phyloP scores from a whole-genome alignment of 2,113 vertebrate species.

The Laterallus jamaicensis region DNA sequence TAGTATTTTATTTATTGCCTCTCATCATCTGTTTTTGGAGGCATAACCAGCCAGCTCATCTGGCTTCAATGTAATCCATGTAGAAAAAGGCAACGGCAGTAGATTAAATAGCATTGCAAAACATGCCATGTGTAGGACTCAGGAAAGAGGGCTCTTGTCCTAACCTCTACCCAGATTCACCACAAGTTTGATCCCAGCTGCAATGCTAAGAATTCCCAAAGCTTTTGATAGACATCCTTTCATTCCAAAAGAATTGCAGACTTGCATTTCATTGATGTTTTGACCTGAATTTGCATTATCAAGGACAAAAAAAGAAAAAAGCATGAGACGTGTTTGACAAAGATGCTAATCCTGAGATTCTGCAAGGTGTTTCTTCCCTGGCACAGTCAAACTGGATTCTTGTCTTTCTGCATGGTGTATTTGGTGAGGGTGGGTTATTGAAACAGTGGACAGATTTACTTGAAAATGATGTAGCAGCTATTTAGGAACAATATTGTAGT shows the following conservation, averaged over 20 bases:
- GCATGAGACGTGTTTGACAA: neutral
- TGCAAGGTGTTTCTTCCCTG: neutral
- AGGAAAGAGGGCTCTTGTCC: neutral
- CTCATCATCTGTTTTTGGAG: neutral
- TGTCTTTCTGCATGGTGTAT: neutral
- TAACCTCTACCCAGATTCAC: neutral
- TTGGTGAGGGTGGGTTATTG: neutral
- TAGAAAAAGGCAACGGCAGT: neutral
- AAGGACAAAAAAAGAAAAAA: neutral
- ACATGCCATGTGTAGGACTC: no score
- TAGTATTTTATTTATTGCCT: neutral
- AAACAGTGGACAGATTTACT: neutral
- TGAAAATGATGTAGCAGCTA: neutral
- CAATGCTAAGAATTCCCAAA: neutral
- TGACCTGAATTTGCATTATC: neutral
- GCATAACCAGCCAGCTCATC: neutral
- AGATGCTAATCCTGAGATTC: neutral
- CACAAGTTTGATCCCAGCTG: neutral
- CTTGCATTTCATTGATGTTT: neutral
- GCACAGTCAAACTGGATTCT: neutral
- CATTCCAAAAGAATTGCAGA: neutral
- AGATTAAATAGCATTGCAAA: neutral
- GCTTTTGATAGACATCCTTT: neutral
- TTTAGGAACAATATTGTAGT: neutral
- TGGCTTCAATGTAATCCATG: neutral